Evolutionary conservation across 2,888 invertebrate species (phyloP).

Genomic region (Dermolepida albohirtum): DNA sequence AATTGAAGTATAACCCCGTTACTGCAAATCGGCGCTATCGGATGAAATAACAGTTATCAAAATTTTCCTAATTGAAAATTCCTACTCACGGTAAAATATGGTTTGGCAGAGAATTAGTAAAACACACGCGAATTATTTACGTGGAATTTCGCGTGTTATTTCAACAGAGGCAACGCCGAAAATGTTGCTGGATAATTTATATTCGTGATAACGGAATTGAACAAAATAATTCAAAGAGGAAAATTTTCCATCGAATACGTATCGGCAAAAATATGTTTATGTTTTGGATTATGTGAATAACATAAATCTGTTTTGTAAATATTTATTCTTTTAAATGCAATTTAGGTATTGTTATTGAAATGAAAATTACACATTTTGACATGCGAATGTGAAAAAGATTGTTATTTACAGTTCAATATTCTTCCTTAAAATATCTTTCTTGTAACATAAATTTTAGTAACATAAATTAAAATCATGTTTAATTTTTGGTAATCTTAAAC

Average conservation of each 20-base stretch:
- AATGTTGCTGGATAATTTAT: constrained; percentile 15
- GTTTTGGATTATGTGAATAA: background rate
- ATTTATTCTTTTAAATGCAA: too few species aligned
- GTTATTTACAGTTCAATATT: too few species aligned
- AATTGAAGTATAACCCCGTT: background rate
- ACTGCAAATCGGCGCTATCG: constrained; percentile 1
- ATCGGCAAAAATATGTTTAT: background rate
- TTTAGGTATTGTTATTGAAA: too few species aligned
- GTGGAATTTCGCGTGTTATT: background rate
- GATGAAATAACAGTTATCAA: background rate
- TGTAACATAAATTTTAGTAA: too few species aligned
- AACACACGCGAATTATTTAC: background rate
- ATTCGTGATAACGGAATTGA: background rate
- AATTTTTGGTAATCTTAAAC: too few species aligned
- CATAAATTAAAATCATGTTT: too few species aligned
- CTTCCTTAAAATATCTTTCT: too few species aligned
- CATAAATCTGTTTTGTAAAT: too few species aligned
- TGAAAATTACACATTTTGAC: too few species aligned
- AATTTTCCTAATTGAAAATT: constrained; percentile 10
- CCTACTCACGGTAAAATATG: background rate
- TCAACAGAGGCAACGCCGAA: background rate
- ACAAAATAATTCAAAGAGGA: background rate
- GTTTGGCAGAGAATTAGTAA: background rate
- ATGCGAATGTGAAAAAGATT: too few species aligned
- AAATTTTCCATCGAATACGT: constrained; percentile 2